These are phyloP conservation scores for Thunnus maccoyii DNA, from an alignment of 2,113 vertebrate species.

Conservation along the genomic window DNA sequence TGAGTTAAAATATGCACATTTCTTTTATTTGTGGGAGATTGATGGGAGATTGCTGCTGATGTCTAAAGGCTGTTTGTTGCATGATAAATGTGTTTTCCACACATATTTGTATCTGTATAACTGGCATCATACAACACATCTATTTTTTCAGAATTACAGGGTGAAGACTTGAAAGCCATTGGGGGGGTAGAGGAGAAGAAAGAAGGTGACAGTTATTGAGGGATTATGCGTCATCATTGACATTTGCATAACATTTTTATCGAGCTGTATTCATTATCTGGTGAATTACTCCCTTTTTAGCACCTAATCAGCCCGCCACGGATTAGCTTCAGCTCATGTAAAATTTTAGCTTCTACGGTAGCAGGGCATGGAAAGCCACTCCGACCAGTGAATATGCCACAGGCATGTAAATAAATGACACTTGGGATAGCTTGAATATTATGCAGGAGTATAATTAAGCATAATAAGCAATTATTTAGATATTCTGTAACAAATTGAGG, in stretches of 20 bases:
- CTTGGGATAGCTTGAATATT: slow-evolving; percentile 24
- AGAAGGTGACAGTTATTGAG: slow-evolving; percentile 65
- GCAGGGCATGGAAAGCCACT: slow-evolving; percentile 58
- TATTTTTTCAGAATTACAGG: slow-evolving; percentile 31
- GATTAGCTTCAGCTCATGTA: slow-evolving; percentile 78
- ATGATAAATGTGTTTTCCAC: slow-evolving; percentile 24
- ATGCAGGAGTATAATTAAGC: slow-evolving; percentile 1
- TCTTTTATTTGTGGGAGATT: slow-evolving; percentile 7
- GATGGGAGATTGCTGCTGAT: slow-evolving; percentile 18
- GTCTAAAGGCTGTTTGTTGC: slow-evolving; percentile 17
- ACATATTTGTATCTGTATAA: slow-evolving; percentile 10
- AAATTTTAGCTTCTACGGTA: slow-evolving; percentile 75
- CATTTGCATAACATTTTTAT: slow-evolving; percentile 81
- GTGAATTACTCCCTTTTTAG: slow-evolving; percentile 83
- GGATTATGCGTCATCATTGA: slow-evolving; percentile 78
- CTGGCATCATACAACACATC: not conserved
- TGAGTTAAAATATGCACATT: slow-evolving; percentile 10
- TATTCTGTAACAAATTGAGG: not conserved
- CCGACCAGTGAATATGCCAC: slow-evolving; percentile 54
- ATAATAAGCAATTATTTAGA: slow-evolving; percentile 36
- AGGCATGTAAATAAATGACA: slow-evolving; percentile 66
- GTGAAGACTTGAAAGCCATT: slow-evolving; percentile 38
- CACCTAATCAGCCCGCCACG: slow-evolving; percentile 74
- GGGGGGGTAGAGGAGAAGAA: not conserved
- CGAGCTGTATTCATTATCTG: slow-evolving; percentile 78